Conservation (phyloP, 2,797 vertebrate genomes). For the Sylvia borin region DNA sequence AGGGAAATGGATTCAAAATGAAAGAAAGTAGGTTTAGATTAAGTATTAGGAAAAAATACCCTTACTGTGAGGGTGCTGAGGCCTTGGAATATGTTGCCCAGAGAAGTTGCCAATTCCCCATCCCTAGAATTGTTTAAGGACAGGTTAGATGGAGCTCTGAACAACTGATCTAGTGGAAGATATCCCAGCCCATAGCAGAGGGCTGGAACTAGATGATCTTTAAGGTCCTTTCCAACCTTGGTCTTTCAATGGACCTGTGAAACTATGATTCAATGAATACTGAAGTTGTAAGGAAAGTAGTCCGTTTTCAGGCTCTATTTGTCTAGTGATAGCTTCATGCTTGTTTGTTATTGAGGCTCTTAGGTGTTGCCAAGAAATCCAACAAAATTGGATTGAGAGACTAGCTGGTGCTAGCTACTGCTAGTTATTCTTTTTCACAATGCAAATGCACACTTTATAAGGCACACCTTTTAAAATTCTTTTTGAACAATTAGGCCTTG, state of each 20-base stretch:
- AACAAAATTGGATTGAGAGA: not conserved
- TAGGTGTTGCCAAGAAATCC: not conserved
- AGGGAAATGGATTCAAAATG: not conserved
- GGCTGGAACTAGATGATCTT: not conserved
- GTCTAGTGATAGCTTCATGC: not conserved
- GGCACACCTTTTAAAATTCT: not conserved
- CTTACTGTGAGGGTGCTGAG: not conserved
- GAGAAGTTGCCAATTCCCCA: not conserved
- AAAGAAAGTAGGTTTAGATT: not conserved
- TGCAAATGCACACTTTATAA: not conserved
- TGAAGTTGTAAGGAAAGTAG: not conserved
- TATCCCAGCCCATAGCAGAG: too few relatives aligned
- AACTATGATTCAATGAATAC: not conserved
- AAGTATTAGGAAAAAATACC: not conserved
- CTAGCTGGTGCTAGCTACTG: not conserved
- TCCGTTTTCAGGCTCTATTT: not conserved
- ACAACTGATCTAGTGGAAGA: not conserved
- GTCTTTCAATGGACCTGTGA: not conserved
- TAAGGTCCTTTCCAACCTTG: not conserved
- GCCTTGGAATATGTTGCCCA: not conserved
- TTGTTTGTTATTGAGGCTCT: not conserved
- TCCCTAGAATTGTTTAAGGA: not conserved
- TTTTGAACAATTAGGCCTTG: not conserved
- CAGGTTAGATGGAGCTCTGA: not conserved
- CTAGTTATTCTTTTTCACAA: not conserved